These are phyloP conservation scores for Atta texana DNA, from an alignment of 1,140 invertebrate genomes.

Conservation along the genomic window DNA sequence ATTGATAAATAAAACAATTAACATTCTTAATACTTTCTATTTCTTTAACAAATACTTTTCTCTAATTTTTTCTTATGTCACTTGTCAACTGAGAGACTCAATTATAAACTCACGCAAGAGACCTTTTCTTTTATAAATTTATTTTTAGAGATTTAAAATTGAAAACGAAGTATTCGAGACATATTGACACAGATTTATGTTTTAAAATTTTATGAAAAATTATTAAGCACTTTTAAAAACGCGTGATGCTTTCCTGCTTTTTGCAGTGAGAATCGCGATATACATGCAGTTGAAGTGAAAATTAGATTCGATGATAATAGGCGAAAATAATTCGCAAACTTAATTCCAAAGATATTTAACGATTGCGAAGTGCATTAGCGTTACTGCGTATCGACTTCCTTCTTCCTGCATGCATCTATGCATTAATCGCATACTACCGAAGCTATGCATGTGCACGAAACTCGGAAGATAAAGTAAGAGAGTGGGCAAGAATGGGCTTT, in stretches of 20 bases:
- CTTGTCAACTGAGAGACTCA: no score
- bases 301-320: constrained; percentile 27
- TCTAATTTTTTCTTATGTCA: no score
- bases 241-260: neutral
- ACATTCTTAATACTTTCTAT: no score
- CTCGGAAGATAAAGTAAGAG: constrained; percentile 34
- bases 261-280: neutral
- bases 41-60: no score
- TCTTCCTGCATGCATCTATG: constrained; percentile 51
- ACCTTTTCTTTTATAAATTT: neutral
- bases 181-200: neutral
- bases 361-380: constrained; percentile 32
- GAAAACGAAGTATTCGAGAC: neutral
- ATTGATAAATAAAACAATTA: no score
- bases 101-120: neutral
- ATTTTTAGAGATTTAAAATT: neutral
- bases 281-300: constrained; percentile 5
- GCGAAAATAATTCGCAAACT: constrained; percentile 49
- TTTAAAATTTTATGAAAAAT: constrained; percentile 6
- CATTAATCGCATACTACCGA: constrained; percentile 47
- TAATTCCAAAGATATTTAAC: constrained; percentile 53
- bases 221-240: neutral
- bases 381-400: constrained; percentile 34
- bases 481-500: constrained; percentile 5
- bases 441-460: constrained; percentile 23